Evolutionary conservation across 2,797 vertebrate genomes (phyloP).

Genomic region (Labroides dimidiatus): DNA sequence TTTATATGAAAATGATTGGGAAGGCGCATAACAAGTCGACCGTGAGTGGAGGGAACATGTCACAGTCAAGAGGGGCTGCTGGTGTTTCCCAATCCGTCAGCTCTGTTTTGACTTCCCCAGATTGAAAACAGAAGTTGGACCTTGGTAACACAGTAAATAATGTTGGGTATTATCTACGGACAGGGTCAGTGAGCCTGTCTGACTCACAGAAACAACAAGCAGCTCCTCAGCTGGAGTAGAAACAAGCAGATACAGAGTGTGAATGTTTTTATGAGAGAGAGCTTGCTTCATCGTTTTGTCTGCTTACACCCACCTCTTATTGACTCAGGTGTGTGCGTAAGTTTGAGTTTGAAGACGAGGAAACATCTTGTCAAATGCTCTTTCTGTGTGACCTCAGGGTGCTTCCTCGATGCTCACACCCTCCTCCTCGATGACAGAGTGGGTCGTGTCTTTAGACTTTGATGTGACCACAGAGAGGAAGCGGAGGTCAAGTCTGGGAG

Average conservation of each 20-base stretch:
- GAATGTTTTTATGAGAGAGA: background rate
- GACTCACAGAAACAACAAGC: conserved; percentile 68
- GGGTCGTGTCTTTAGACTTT: conserved; percentile 43
- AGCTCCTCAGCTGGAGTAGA: conserved; percentile 9
- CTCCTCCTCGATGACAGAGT: conserved; percentile 36
- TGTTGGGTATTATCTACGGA: conserved; percentile 51
- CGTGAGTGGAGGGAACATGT: conserved; percentile 53
- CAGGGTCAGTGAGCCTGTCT: conserved; percentile 24
- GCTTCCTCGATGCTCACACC: conserved; percentile 40
- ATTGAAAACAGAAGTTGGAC: conserved; percentile 72
- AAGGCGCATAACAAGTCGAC: conserved; percentile 49
- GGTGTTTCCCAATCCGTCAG: conserved; percentile 60
- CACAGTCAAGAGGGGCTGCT: conserved; percentile 46
- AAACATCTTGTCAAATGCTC: conserved; percentile 57
- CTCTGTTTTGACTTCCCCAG: conserved; percentile 72
- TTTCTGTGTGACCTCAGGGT: conserved; percentile 55
- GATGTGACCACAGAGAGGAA: conserved; percentile 63
- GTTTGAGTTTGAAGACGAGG: conserved; percentile 36
- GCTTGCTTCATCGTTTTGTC: conserved; percentile 43
- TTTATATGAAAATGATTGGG: conserved; percentile 63
- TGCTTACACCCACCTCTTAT: conserved; percentile 44
- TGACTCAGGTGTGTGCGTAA: conserved; percentile 65
- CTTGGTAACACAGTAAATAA: conserved; percentile 60
- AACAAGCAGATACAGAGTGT: conserved; percentile 14
- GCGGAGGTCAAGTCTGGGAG: conserved; percentile 54